Conservation (phyloP, 2,113 vertebrate species). For the Coreoperca whiteheadi region DNA sequence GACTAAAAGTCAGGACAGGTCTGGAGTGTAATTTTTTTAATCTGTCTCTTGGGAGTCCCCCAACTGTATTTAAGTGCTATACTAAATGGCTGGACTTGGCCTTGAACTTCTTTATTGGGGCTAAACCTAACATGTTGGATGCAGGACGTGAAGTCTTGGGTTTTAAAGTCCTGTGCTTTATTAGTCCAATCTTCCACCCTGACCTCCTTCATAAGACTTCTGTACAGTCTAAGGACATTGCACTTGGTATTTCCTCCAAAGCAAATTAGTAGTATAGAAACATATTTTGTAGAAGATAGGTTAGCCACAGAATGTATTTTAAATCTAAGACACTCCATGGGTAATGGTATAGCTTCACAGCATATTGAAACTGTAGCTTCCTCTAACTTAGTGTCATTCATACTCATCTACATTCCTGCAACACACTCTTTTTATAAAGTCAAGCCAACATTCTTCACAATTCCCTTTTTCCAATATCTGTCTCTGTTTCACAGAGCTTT, state of each 20-base stretch:
- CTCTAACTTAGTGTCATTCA: slow-evolving; percentile 20
- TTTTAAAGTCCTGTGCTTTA: background rate
- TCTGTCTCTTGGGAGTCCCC: no score
- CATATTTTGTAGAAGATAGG: background rate
- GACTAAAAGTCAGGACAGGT: no score
- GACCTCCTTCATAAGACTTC: background rate
- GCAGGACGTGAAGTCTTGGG: no score
- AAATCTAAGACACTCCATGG: no score
- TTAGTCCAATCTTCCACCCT: background rate
- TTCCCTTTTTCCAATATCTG: slow-evolving; percentile 62
- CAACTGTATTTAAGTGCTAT: no score
- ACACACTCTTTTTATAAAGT: slow-evolving; percentile 39
- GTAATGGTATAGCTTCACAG: slow-evolving; percentile 1
- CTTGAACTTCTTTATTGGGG: no score
- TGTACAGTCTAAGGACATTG: background rate
- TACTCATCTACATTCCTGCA: slow-evolving; percentile 56
- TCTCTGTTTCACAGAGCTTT: slow-evolving; percentile 57
- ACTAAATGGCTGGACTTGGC: no score
- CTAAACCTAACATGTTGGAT: no score
- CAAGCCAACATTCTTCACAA: slow-evolving; percentile 47
- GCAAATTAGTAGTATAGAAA: background rate
- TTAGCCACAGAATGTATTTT: background rate
- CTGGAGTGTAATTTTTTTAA: no score
- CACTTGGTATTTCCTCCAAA: background rate
- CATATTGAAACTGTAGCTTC: slow-evolving; percentile 6